Evolutionary conservation across 2,113 vertebrate species (phyloP).

Genomic region (Argyrosomus japonicus): DNA sequence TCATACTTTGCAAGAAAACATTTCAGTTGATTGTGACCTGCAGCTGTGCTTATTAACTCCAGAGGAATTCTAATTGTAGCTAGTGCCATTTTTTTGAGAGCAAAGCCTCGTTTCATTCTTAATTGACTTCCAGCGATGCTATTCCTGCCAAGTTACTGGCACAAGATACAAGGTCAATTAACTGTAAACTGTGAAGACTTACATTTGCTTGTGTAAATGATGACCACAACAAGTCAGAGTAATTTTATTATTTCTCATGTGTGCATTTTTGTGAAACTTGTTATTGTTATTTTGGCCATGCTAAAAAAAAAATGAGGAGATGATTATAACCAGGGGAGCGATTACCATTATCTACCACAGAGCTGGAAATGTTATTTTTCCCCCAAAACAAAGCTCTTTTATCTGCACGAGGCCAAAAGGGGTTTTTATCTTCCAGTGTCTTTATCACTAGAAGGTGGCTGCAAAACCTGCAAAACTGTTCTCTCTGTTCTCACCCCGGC

Average conservation of each 20-base stretch:
- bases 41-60: slow-evolving; percentile 67
- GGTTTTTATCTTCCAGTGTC: slow-evolving; percentile 74
- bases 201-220: slow-evolving; percentile 26
- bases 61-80: slow-evolving; percentile 73
- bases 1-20: slow-evolving; percentile 53
- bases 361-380: slow-evolving; percentile 50
- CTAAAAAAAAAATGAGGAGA: slow-evolving; percentile 19
- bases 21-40: slow-evolving; percentile 62
- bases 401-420: slow-evolving; percentile 39
- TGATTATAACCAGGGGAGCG: slow-evolving; percentile 45
- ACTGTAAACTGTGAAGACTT: slow-evolving; percentile 49
- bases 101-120: slow-evolving; percentile 65
- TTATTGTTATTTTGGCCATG: slow-evolving; percentile 1
- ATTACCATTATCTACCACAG: slow-evolving; percentile 59
- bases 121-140: slow-evolving; percentile 68
- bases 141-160: slow-evolving; percentile 57
- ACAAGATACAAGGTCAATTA: slow-evolving; percentile 62
- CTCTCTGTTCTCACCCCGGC: slow-evolving; percentile 49
- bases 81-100: slow-evolving; percentile 52
- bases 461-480: slow-evolving; percentile 70
- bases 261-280: slow-evolving; percentile 1
- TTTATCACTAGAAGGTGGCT: slow-evolving; percentile 76
- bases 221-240: slow-evolving; percentile 8
- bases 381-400: slow-evolving; percentile 63
- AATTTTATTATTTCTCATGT: not conserved